Base-by-base conservation (phyloP, 2,888 invertebrate species). In the Buathra laborator region DNA sequence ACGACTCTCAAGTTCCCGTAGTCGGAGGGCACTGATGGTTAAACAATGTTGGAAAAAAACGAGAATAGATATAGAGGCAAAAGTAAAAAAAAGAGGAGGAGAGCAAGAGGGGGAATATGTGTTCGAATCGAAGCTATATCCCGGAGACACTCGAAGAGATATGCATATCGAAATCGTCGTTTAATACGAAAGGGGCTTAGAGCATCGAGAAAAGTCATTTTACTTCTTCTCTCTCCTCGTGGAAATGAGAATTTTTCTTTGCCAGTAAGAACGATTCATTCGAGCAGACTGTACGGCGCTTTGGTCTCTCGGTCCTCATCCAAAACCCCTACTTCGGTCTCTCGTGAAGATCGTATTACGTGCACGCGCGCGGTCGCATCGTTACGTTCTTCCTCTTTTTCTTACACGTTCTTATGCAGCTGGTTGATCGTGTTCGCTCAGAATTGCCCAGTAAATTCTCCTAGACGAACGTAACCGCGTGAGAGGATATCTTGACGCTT, bases 161-260 rank as follows among this genome's bases (percentile, higher is more conserved):
- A 76, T 72, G 66, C 37, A 67, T 67, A 77, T 56, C 72, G 67
- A 43, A 56, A 77, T 72, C 37, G 66, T 71, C 75, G 48, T 77
- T 82, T 72, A 66, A 66, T 64, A 48, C 29, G 62, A 62, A 32
- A 2, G 29, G 32, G 29, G 12, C 14, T 1, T 14, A 46, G 48
- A 77, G 67, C 56, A 46, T 56, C 71, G 56, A 76, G 81, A 53
- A 71, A 71, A 76, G 76, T 82, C 64, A 56, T 82, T 82, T 82
- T 77, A 77, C 77, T 67, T 77, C 71, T 37, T 19, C 37, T 43
- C 51, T 76, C 37, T 82, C 6, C 46, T 46, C 48, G 77, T 32
- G n/a, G 43, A 43, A n/a, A 29, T 51, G 24, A n/a, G 62, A 5
- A 64, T 82, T 76, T 66, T 82, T 77, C 71, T 77, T 82, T 66